Evolutionary conservation across 1,140 invertebrate genomes (phyloP).

Genomic region (Apis laboriosa): DNA sequence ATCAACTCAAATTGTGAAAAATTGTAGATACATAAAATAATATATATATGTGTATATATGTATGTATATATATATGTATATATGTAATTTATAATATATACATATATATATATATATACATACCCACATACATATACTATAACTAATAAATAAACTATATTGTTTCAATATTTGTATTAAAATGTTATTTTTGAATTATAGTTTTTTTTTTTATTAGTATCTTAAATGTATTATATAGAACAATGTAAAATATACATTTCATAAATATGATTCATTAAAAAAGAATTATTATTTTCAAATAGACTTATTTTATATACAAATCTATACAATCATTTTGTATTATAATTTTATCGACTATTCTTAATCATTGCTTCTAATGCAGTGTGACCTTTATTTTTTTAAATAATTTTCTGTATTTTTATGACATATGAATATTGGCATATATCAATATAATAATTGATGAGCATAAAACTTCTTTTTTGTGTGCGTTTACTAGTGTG

Average conservation of each 20-base stretch:
- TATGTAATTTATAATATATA: neutral
- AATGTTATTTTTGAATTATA: neutral
- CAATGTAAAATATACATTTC: neutral
- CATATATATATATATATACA: neutral
- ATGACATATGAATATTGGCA: constrained; percentile 44
- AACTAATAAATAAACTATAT: constrained; percentile 47
- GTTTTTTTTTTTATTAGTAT: neutral
- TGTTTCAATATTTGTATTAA: constrained; percentile 27
- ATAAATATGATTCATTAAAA: constrained; percentile 55
- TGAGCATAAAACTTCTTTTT: constrained; percentile 34
- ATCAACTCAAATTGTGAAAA: constrained; percentile 1
- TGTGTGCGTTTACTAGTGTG: constrained; percentile 47
- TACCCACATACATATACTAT: neutral
- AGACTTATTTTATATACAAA: constrained; percentile 70
- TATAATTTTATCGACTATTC: constrained; percentile 23
- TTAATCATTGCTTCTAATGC: neutral
- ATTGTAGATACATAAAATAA: constrained; percentile 46
- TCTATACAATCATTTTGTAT: constrained; percentile 63
- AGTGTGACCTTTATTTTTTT: neutral
- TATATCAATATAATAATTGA: constrained; percentile 24
- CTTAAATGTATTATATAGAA: neutral
- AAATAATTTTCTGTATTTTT: constrained; percentile 13
- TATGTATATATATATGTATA: constrained; percentile 4
- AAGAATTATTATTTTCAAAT: constrained; percentile 65
- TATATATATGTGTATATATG: constrained; percentile 6